Conservation (phyloP, 2,888 invertebrate genomes). For the Latrodectus hesperus region DNA sequence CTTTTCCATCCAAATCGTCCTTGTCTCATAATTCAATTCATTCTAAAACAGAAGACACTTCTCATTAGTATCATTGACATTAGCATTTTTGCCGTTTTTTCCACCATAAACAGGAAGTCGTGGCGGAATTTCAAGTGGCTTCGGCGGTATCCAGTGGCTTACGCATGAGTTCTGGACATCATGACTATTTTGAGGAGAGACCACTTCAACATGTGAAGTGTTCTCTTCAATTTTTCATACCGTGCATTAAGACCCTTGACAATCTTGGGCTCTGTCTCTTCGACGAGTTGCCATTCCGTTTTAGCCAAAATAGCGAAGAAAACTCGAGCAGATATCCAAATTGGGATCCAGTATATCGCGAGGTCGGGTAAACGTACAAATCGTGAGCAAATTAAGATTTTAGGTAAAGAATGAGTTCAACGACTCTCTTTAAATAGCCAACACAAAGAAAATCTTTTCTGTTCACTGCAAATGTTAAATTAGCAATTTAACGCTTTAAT, state of each 20-base stretch:
- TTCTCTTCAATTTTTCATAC: slow-evolving; percentile 56
- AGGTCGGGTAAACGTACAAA: neutral
- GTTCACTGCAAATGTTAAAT: too few relatives aligned
- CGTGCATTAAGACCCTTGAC: slow-evolving; percentile 60
- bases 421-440: slow-evolving; percentile 1
- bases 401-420: neutral
- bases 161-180: slow-evolving; percentile 46
- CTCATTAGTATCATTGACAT: slow-evolving; percentile 48
- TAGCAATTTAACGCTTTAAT: too few relatives aligned
- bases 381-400: neutral
- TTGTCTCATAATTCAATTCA: slow-evolving; percentile 34
- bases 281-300: slow-evolving; percentile 22
- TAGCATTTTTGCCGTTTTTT: slow-evolving; percentile 59
- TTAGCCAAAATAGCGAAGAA: slow-evolving; percentile 41
- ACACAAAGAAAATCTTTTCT: slow-evolving; percentile 1
- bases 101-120: slow-evolving; percentile 62
- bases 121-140: slow-evolving; percentile 52
- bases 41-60: slow-evolving; percentile 34
- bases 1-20: slow-evolving; percentile 26
- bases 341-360: slow-evolving; percentile 23
- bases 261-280: slow-evolving; percentile 10
- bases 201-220: slow-evolving; percentile 53
- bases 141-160: slow-evolving; percentile 50
- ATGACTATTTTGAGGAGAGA: slow-evolving; percentile 63
- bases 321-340: slow-evolving; percentile 22